Percentiles rank a stretch among this genome's conserved stretches.
Conservation (phyloP, 2,888 invertebrate genomes). For the Carpatolechia fugitivella region DNA sequence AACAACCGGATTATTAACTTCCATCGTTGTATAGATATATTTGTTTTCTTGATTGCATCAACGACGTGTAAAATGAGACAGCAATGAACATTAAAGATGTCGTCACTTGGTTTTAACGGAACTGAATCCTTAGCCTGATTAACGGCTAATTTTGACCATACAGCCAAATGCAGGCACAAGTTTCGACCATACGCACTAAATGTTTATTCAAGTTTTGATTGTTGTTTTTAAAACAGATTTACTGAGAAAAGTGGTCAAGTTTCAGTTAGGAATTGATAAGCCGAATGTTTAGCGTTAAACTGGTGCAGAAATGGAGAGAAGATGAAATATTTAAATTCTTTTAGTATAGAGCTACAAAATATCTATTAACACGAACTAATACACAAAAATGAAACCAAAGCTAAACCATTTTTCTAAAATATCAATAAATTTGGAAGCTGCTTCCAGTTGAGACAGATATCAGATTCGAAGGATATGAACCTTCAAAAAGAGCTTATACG, state of each 20-base stretch:
- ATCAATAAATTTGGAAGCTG: no score
- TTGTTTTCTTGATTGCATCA: no score
- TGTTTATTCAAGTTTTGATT: conserved; percentile 20
- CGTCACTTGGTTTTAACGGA: not conserved
- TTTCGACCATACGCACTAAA: conserved; percentile 1
- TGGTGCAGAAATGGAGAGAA: not conserved
- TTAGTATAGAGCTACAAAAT: no score
- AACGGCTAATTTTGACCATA: conserved; percentile 22
- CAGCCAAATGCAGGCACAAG: conserved; percentile 18
- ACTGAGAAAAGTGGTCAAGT: not conserved
- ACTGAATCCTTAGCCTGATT: conserved; percentile 17
- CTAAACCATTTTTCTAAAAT: no score
- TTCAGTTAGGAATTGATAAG: not conserved
- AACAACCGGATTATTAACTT: no score
- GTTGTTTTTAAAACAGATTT: conserved; percentile 14
- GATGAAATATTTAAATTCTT: no score
- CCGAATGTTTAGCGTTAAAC: not conserved
- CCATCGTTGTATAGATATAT: no score
- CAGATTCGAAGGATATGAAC: no score
- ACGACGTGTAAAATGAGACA: not conserved
- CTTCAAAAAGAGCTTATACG: no score
- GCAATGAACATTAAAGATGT: not conserved
- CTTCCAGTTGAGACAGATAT: no score
- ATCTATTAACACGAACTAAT: no score
- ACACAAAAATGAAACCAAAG: no score